A percentile compares a stretch with the other conserved stretches of the same genome.
These are phyloP conservation scores for Cephus sareptanus DNA, from an alignment of 2,888 invertebrate species.

Conservation along the genomic window DNA sequence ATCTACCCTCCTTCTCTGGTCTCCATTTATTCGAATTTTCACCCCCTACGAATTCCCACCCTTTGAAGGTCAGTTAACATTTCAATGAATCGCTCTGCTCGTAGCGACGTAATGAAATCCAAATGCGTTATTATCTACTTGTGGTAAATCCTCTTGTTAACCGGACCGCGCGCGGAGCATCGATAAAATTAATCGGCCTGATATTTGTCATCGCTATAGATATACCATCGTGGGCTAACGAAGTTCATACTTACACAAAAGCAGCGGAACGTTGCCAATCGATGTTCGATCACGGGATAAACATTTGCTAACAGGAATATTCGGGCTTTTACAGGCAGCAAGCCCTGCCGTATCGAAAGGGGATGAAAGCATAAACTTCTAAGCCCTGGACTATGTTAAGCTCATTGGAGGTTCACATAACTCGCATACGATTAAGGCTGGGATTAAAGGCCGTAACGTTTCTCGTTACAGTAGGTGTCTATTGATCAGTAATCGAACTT, in stretches of 20 bases:
- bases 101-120: background rate
- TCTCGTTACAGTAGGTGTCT: background rate
- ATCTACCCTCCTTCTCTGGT: background rate
- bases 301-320: background rate
- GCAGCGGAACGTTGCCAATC: background rate
- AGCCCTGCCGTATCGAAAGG: background rate
- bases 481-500: background rate
- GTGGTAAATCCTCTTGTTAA: background rate
- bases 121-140: background rate
- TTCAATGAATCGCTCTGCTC: background rate
- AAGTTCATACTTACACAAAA: background rate
- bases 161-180: background rate
- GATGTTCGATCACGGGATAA: background rate
- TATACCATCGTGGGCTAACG: background rate
- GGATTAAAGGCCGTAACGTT: background rate
- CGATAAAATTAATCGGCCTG: background rate
- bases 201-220: background rate
- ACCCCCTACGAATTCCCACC: too few relatives aligned
- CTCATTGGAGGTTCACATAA: background rate
- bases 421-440: background rate
- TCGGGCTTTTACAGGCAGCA: background rate
- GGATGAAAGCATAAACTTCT: conserved; percentile 22
- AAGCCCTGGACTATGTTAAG: background rate
- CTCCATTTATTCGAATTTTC: background rate
- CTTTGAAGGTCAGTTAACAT: background rate